Evolutionary conservation across 2,113 vertebrate genomes (phyloP).

Genomic region (Epinephelus cyanopodus): DNA sequence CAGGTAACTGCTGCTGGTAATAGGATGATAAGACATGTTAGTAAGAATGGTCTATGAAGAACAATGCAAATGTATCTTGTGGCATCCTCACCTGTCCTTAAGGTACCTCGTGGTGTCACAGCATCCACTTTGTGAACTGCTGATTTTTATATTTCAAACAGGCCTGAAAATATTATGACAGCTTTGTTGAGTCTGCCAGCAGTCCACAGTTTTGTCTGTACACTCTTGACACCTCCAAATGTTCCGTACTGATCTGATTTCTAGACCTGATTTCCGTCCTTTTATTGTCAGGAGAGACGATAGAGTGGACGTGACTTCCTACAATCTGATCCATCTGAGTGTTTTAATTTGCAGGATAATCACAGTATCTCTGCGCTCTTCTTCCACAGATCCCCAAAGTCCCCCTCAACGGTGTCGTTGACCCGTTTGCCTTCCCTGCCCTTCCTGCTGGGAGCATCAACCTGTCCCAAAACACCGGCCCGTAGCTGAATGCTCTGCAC

Average conservation of each 20-base stretch:
- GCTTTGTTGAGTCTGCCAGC: no score
- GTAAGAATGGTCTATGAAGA: no score
- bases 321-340: background rate
- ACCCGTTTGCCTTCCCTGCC: slow-evolving; percentile 25
- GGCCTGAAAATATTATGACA: background rate
- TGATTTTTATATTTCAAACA: background rate
- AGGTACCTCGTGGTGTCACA: no score
- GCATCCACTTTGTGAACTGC: no score
- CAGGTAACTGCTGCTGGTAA: no score
- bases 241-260: background rate
- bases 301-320: no score
- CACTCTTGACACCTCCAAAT: no score
- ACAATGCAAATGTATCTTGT: no score
- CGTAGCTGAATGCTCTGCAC: background rate
- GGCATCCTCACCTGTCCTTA: no score
- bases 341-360: background rate
- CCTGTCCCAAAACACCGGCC: slow-evolving; percentile 19
- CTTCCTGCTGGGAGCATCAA: slow-evolving; percentile 9
- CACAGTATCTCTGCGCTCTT: background rate
- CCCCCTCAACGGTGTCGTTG: slow-evolving; percentile 11
- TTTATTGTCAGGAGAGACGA: background rate
- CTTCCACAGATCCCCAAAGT: slow-evolving; percentile 41
- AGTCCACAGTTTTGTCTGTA: background rate
- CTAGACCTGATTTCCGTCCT: background rate
- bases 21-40: no score